Base-by-base conservation (phyloP, 64 coral and sea anemone species). In the Acropora tenuis region DNA sequence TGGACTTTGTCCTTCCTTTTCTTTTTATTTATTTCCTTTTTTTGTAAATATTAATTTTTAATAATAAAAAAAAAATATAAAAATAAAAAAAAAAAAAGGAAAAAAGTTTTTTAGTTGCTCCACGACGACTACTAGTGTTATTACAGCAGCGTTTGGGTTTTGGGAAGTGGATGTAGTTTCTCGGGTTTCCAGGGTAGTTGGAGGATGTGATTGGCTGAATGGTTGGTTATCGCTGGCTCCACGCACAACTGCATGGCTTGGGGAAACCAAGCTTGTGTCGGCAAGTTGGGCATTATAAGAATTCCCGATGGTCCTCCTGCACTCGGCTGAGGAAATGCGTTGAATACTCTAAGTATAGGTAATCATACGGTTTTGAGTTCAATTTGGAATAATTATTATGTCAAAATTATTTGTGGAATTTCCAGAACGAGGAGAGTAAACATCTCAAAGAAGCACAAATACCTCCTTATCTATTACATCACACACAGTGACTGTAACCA, bases 301-400 rank as follows among this genome's bases (percentile, higher is more conserved):
- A 90, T 71, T 44, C 59, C 88, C 12, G 48, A 65, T 77, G 17
- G 52, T 84, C 20, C 50, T 74, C 48, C 71, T 16, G 6, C 16
- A 84, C 49, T 84, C 53, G n/a, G 8, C 46, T 86, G 69, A 45
- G 84, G 44, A 84, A 84, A 83, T 76, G 47, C 69, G 16, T n/a
- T 45, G 48, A 91, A 74, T 43, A 91, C 80, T 76, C 90, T 91
- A n/a, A 91, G 84, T 3, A 50, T 79, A n/a, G 69, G 90, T n/a
- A 92, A 86, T n/a, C n/a, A n/a, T n/a, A n/a, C n/a, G n/a, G n/a
- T n/a, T n/a, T n/a, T n/a, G n/a, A n/a, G n/a, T n/a, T n/a, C n/a
- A n/a, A n/a, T n/a, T n/a, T n/a, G n/a, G n/a, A n/a, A n/a, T n/a
- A n/a, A n/a, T n/a, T n/a, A n/a, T n/a, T n/a, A n/a, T n/a, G n/a